Base-by-base conservation (phyloP, 2,888 invertebrate species). In the Protophormia terraenovae region DNA sequence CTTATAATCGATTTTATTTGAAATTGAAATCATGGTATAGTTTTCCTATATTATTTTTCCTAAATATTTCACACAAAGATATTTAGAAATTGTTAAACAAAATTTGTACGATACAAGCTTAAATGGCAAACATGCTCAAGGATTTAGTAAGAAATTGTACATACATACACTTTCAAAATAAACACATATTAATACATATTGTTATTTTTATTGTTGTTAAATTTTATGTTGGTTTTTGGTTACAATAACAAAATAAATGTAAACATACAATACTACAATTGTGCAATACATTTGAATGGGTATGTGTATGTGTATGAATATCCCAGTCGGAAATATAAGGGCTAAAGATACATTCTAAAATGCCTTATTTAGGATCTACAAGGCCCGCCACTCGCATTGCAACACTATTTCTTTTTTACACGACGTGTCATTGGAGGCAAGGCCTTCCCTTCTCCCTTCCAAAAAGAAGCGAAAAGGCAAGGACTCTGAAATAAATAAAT, bases 101-200 rank as follows among this genome's bases (percentile, higher is more conserved):
- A 64, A 29, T 53, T 29, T 66, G 38, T 66, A 41, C 29, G 29
- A 29, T 55, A 58, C 22, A 32, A 7, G 16, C 27, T 75, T 38
- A 22, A 22, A 27, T 76, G 24, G 22, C 24, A 67, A 77, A 58
- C 35, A 67, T 29, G 67, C 77, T 55, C 14, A 6, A 76, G 66
- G 76, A 6, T 12, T 38, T 16, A 22, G 1, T 8, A 41, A 55
- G 41, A 12, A 58, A 47, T 32, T 32, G 5, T 14, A 0, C 24
- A 24, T 16, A 22, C 16, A 66, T 22, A 41, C 38, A 16, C 3
- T 45, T 32, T 32, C 12, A 47, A 60, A 60, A 60, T 24, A 47
- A 60, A 62, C 35, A 73, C 12, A 22, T 35, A 75, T 50, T 72
- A 45, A 60, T 72, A n/a, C n/a, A n/a, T n/a, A 29, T 24, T 71